Conservation (phyloP, 2,888 invertebrate species). For the Orchesellides sinensis region DNA sequence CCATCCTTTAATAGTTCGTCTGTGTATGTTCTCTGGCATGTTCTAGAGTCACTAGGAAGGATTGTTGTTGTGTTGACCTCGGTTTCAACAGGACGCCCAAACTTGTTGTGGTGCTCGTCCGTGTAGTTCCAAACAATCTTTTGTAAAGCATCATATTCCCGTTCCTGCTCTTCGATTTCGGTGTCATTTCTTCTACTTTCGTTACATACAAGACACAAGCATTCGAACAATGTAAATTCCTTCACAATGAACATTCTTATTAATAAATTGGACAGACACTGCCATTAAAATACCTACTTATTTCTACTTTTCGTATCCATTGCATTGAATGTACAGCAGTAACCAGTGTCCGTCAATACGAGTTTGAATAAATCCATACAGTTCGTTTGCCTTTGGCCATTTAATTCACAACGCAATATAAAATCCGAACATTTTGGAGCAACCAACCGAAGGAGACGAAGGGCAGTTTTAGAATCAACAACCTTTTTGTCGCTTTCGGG, state of each 20-base stretch:
- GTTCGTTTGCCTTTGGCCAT: slow-evolving; percentile 62
- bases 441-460: slow-evolving; percentile 70
- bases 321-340: slow-evolving; percentile 74
- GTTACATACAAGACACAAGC: no score
- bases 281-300: slow-evolving; percentile 56
- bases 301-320: slow-evolving; percentile 56
- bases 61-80: slow-evolving; percentile 44
- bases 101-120: slow-evolving; percentile 60
- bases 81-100: slow-evolving; percentile 53
- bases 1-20: slow-evolving; percentile 71
- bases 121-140: slow-evolving; percentile 73
- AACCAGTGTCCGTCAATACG: slow-evolving; percentile 73
- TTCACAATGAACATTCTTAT: no score
- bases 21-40: slow-evolving; percentile 68
- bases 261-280: no score
- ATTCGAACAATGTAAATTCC: background rate
- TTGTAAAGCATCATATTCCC: slow-evolving; percentile 72
- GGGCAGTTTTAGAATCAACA: slow-evolving; percentile 63
- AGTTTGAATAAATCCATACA: slow-evolving; percentile 71
- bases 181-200: no score
- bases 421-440: slow-evolving; percentile 74
- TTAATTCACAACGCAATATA: slow-evolving; percentile 69
- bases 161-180: slow-evolving; percentile 71
- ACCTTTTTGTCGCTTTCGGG: background rate
- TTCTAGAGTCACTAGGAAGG: slow-evolving; percentile 60